Evolutionary conservation across 2,797 vertebrate genomes (phyloP), one percentile per base, ranked within the genome.

Genomic region (Hyperoplus immaculatus): DNA sequence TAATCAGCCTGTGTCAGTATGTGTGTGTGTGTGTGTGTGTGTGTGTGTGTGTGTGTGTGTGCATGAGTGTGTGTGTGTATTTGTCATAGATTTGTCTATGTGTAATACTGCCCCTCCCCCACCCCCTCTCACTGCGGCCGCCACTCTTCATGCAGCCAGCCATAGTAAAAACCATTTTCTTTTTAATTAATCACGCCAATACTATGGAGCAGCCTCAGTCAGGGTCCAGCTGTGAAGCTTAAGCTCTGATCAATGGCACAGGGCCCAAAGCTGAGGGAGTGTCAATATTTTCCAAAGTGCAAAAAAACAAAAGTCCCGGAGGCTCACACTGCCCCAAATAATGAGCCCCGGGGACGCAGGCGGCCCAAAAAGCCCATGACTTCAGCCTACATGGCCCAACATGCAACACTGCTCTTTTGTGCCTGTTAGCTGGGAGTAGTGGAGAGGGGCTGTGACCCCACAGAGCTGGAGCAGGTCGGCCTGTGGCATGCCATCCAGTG

Each of bases 121-220:
- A 42, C 72, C 50, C 75, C 70, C 65, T 55, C 77, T 72, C 69
- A 53, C 15, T 67, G 64, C 70, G 66, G 41, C 70, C 75, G 78
- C 84, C 88, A 79, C 70, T 88, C 88, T 89, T 81, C 72, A 95
- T 86, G 83, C 93, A 95, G 92, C 88, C 96, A 95, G 81, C 88
- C 92, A 86, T 93, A 92, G 90, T 94, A 94, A 96, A 96, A 96
- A 96, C 77, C 90, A 93, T 96, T 96, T 96, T 92, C 93, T 96
- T 96, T 96, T 94, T 95, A 97, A 97, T 97, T 95, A 97, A 96
- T 97, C 95, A 94, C 72, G 75, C 91, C 94, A 92, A 94, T 93
- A 95, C 90, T 93, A 93, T 90, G 90, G 91, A 94, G 88, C 74
- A 58, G 94, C 92, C 89, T 81, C 84, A 77, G 83, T 88, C 90